Conservation (phyloP, 2,888 invertebrate species). For the Metalampra italica region DNA sequence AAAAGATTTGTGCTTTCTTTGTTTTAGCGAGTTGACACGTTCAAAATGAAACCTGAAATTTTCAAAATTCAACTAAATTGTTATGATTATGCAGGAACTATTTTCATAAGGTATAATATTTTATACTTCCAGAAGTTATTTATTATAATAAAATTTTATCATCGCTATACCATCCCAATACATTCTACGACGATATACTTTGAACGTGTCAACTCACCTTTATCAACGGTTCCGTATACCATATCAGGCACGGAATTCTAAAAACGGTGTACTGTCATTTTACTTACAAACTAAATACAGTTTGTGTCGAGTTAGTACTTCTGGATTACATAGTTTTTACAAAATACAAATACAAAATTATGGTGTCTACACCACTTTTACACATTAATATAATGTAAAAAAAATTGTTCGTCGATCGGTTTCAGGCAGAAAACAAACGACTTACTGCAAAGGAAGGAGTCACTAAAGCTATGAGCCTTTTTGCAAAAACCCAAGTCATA, state of each 20-base stretch:
- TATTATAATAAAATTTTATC: no score
- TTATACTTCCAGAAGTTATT: no score
- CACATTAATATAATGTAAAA: constrained; percentile 1
- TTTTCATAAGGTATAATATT: no score
- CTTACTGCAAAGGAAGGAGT: no score
- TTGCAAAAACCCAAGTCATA: no score
- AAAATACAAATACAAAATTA: neutral
- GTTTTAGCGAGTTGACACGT: neutral
- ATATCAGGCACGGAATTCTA: neutral
- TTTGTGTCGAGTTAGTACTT: neutral
- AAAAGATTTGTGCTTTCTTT: neutral
- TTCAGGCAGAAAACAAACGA: neutral
- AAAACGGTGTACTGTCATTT: constrained; percentile 1
- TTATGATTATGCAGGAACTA: no score
- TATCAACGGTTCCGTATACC: neutral
- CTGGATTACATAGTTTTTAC: neutral
- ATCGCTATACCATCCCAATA: no score
- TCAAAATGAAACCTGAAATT: neutral
- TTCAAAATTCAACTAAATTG: no score
- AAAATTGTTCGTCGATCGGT: neutral
- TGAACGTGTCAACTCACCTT: neutral
- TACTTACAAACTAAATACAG: neutral
- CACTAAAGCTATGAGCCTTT: no score
- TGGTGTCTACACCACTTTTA: constrained; percentile 4
- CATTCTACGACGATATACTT: neutral